Conservation (phyloP, 2,888 invertebrate species). For the Rotaria sp. region DNA sequence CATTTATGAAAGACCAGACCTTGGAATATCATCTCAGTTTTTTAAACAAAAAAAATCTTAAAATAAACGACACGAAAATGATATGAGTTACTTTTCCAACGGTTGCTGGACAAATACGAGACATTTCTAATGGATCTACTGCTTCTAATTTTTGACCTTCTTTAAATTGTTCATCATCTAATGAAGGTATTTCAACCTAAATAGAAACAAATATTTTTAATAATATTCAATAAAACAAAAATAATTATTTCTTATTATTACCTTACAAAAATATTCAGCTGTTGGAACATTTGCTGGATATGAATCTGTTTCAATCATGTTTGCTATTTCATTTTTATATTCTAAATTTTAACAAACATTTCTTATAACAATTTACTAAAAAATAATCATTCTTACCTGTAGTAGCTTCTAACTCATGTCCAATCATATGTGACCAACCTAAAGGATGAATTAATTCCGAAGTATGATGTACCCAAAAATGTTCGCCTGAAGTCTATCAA, state of each 20-base stretch:
- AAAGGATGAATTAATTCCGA: constrained; percentile 87
- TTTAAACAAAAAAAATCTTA: no score
- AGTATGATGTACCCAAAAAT: constrained; percentile 94
- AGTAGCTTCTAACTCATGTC: constrained; percentile 79
- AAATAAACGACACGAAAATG: background rate
- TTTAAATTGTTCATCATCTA: constrained; percentile 59
- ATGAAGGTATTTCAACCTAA: background rate
- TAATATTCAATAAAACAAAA: background rate
- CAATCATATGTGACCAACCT: constrained; percentile 86
- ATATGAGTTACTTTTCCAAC: constrained; percentile 66
- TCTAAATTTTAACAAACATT: constrained; percentile 45
- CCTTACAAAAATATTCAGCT: constrained; percentile 51
- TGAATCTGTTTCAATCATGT: constrained; percentile 61
- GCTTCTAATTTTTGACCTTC: constrained; percentile 93
- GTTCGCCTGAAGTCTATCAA: constrained; percentile 46
- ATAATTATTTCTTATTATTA: constrained; percentile 39
- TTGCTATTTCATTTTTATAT: constrained; percentile 52
- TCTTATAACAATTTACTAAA: background rate
- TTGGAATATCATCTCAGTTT: no score
- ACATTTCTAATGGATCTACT: constrained; percentile 87
- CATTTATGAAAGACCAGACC: no score
- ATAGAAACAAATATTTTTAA: no score
- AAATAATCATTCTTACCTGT: constrained; percentile 53
- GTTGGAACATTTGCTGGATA: constrained; percentile 72
- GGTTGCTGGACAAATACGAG: constrained; percentile 86